Evolutionary conservation across 2,113 vertebrate species (phyloP).

Genomic region (Myiagra hebetior): DNA sequence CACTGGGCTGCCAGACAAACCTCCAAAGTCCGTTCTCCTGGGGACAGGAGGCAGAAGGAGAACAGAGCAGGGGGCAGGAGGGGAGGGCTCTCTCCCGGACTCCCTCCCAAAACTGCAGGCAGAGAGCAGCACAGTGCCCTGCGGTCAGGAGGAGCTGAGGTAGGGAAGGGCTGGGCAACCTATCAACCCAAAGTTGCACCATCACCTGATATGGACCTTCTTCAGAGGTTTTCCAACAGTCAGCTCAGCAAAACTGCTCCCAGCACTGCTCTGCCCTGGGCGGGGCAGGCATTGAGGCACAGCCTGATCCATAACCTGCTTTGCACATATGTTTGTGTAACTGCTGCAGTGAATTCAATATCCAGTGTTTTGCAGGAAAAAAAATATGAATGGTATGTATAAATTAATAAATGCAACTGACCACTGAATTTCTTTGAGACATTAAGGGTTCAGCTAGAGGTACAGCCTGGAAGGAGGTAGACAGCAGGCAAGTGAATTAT

Average conservation of each 20-base stretch:
- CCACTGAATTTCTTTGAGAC: background rate
- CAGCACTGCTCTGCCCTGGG: background rate
- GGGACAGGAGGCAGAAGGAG: background rate
- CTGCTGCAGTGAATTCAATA: background rate
- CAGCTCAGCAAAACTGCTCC: background rate
- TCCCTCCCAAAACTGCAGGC: background rate
- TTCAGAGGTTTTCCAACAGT: background rate
- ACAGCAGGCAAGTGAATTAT: background rate
- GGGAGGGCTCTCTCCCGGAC: fast-evolving
- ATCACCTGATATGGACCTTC: background rate
- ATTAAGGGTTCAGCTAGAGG: background rate
- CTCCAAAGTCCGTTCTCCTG: background rate
- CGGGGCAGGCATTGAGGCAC: background rate
- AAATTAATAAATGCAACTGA: slow-evolving; percentile 18
- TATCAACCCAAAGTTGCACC: background rate
- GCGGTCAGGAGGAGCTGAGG: fast-evolving
- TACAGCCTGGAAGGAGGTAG: background rate
- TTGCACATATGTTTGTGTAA: background rate
- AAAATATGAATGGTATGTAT: background rate
- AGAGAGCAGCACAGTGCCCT: background rate
- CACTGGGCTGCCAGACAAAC: background rate
- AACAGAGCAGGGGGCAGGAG: fast-evolving
- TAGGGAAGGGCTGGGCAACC: background rate
- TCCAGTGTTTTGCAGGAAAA: background rate
- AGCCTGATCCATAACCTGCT: background rate